Evolutionary conservation across 2,888 invertebrate genomes (phyloP), one percentile per base, ranked within the genome.

Genomic region (Strigamia crassipes): DNA sequence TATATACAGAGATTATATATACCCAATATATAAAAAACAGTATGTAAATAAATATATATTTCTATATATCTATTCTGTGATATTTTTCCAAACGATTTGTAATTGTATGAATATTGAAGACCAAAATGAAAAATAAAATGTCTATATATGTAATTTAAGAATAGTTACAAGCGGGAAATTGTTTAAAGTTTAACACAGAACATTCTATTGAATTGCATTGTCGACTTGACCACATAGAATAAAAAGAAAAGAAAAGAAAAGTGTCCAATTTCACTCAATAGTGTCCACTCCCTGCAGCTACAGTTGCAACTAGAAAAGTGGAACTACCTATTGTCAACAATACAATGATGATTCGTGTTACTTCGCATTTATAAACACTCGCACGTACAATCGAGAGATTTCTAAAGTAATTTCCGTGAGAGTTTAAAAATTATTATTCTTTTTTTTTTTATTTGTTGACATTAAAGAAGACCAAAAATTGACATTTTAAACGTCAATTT

Each of bases 291-390:
- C 73, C 31, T 73, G 31, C 73, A 31, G 73, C 73, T 73, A 73
- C 73, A 73, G 73, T 73, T 73, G 73, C 73, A 73, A 73, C 27
- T 73, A 73, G 27, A 73, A 66, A 73, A 73, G 73, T 73, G 73
- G 73, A 73, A 27, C 2, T 27, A 27, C 73, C 56, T 73, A 31
- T 73, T 73, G 73, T 73, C 73, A 31, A 27, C 12, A 27, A 31
- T 31, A 73, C 73, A 73, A 73, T 15, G 73, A 27, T 31, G 27
- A 73, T 73, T 73, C 73, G 15, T 73, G 31, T 73, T 73, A 73
- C 73, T 56, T 18, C n/a, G n/a, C 66, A 66, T 73, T 31, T 73
- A 73, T 31, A 73, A 73, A 73, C 31, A 61, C 46, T 38, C 10
- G 8, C 34, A 38, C 46, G n/a, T 21, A n/a, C 8, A 56, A 56